These are phyloP conservation scores for Paracanthobrama guichenoti DNA, from an alignment of 2,113 vertebrate species.

Conservation along the genomic window DNA sequence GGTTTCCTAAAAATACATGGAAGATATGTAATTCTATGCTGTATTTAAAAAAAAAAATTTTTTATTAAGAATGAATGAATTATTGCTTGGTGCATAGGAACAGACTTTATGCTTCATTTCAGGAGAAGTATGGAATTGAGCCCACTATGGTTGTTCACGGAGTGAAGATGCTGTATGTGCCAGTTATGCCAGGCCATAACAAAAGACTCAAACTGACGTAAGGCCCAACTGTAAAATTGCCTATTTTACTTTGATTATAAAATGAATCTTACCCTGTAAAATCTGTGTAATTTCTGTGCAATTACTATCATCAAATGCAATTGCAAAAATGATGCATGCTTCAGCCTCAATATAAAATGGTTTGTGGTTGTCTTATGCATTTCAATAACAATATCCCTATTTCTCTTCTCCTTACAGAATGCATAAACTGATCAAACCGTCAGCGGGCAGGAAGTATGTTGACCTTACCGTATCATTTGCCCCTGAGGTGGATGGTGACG, in stretches of 20 bases:
- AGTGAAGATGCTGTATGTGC: slow-evolving; percentile 98
- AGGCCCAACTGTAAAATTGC: slow-evolving; percentile 61
- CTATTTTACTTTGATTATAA: background rate
- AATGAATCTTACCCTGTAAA: too few relatives aligned
- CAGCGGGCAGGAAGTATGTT: slow-evolving; percentile 88
- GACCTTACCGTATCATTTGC: slow-evolving; percentile 97
- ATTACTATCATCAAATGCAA: background rate
- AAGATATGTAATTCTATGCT: background rate
- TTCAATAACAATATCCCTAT: background rate
- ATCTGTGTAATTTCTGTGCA: background rate
- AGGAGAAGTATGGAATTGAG: slow-evolving; percentile 97
- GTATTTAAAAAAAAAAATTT: too few relatives aligned
- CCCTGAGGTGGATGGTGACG: slow-evolving; percentile 89
- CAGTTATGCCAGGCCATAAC: slow-evolving; percentile 94
- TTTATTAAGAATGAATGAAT: background rate
- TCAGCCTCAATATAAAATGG: background rate
- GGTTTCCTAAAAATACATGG: background rate
- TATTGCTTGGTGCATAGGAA: background rate
- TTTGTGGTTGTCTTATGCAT: background rate
- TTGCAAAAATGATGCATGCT: background rate
- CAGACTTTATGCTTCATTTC: background rate
- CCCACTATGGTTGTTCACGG: slow-evolving; percentile 97
- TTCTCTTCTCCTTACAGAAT: slow-evolving; percentile 76
- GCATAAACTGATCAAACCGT: slow-evolving; percentile 96
- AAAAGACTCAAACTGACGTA: slow-evolving; percentile 97